Base-by-base conservation (phyloP, 2,797 vertebrate genomes). In the Philypnodon macrostomus region DNA sequence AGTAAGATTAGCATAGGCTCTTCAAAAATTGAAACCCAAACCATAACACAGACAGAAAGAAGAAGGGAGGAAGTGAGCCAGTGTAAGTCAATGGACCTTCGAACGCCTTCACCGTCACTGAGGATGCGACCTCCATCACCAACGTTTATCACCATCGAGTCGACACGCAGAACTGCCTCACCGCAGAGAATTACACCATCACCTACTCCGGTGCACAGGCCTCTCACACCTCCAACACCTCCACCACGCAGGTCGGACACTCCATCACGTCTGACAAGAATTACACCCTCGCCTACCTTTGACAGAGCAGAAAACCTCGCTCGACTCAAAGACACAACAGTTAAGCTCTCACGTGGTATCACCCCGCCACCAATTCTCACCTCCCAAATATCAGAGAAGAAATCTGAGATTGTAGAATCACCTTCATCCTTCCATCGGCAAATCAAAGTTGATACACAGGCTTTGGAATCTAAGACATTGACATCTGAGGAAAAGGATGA, bases 61-160 rank as follows among this genome's bases (percentile, higher is more conserved):
- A 79, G 69, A 66, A 88, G 63, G 45, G 87, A 86, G 13, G 86
- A 91, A 15, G 57, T 23, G 33, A 77, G 46, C 63, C 79, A 79
- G 44, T 53, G 49, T 48, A 92, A 83, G 58, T 47, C 69, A 1
- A 38, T 78, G 0, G 86, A 91, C 17, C 66, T 73, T n/a, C 89
- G 79, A 55, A 54, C 73, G 24, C 81, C 85, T 4, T 90, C 91
- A 5, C 90, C 90, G 0, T 86, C 71, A 10, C 75, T 93, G 34
- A 91, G 87, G 70, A 90, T 85, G 75, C 84, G 88, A 1, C 86
- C 92, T 0, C 90, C 91, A 0, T 96, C 94, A 0, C 93, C 94
- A 8, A 92, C 91, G 1, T 95, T 91, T 36, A 95, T 96, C 67
- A 94, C 90, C 27, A 94, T 94, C 2, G 93, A 94, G 53, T 95